Base-by-base conservation (phyloP, 2,113 vertebrate genomes). In the Proterorhinus semilunaris region DNA sequence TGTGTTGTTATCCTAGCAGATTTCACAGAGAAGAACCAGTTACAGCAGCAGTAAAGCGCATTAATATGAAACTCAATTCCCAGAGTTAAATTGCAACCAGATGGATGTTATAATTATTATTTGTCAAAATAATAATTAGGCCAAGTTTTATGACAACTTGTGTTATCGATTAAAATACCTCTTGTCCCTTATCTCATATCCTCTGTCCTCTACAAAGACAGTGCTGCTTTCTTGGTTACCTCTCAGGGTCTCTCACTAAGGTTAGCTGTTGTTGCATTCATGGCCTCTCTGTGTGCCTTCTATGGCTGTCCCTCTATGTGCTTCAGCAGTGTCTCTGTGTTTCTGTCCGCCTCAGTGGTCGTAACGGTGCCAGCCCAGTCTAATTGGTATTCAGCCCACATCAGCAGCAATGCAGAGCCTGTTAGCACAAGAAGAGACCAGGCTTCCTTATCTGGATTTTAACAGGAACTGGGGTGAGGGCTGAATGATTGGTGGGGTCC, bases 381-480 rank as follows among this genome's bases (percentile, higher is more conserved):
- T 84, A 80, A 88, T 90, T 90, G 88, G 87, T 87, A 91, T 92
- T 90, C 87, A 76, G 65, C 66, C 66, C 75, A 82, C 72, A 76
- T 87, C 82, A 69, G 65, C 81, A 75, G 80, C 84, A 78, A 89
- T 79, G 81, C 84, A 86, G 88, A 83, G 71, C 76, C 77, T 81
- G 83, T 87, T 89, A 86, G 79, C 72, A 83, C 79, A 85, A 86
- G 75, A 79, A 85, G 79, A 87, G 84, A 78, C 69, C 83, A 88
- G 89, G 90, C 87, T 88, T 83, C 72, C 89, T 89, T 88, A 88
- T 90, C 85, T 88, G 86, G 85, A 88, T 91, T 89, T 90, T 75
- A 76, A 76, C 81, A 66, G 71, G 81, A 88, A 88, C 83, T 75
- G 47, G 50, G 53, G 79, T 74, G 67, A 68, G 45, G 53, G 72